A percentile compares a stretch with the other conserved stretches of the same genome.
Conservation (phyloP, 23 tunicate genomes). For the Corella eumyota region DNA sequence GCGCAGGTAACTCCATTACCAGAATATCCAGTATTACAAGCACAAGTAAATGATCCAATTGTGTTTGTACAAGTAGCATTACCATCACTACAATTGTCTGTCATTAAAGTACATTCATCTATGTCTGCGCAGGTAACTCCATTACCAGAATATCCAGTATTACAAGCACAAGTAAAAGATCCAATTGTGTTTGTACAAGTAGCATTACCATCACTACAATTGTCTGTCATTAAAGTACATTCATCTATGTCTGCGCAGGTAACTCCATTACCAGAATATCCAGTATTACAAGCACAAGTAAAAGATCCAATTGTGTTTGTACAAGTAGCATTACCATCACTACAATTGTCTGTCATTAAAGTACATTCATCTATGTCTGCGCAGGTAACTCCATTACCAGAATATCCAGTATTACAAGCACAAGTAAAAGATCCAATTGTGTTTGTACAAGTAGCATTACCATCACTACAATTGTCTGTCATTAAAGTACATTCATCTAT, state of each 20-base stretch:
- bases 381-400: slow-evolving; percentile 27
- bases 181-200: slow-evolving; percentile 6
- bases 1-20: slow-evolving; percentile 21
- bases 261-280: slow-evolving; percentile 11
- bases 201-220: slow-evolving; percentile 5
- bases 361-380: slow-evolving; percentile 20
- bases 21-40: slow-evolving; percentile 9
- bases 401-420: slow-evolving; percentile 12
- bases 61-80: slow-evolving; percentile 8
- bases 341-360: neutral
- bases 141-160: slow-evolving; percentile 18
- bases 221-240: slow-evolving; percentile 1
- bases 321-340: slow-evolving; percentile 6
- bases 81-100: slow-evolving; percentile 1
- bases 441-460: slow-evolving; percentile 25
- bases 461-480: slow-evolving; percentile 15
- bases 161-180: slow-evolving; percentile 12
- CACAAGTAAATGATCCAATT: slow-evolving; percentile 4
- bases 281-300: slow-evolving; percentile 2
- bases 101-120: slow-evolving; percentile 4
- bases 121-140: slow-evolving; percentile 12
- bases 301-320: slow-evolving; percentile 14
- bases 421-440: slow-evolving; percentile 23
- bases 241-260: too few relatives aligned
- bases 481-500: slow-evolving; percentile 26